Evolutionary conservation across 92 coral and sea anemone genomes (phyloP), one percentile per base, ranked within the genome.

Genomic region (Siderastrea siderea): DNA sequence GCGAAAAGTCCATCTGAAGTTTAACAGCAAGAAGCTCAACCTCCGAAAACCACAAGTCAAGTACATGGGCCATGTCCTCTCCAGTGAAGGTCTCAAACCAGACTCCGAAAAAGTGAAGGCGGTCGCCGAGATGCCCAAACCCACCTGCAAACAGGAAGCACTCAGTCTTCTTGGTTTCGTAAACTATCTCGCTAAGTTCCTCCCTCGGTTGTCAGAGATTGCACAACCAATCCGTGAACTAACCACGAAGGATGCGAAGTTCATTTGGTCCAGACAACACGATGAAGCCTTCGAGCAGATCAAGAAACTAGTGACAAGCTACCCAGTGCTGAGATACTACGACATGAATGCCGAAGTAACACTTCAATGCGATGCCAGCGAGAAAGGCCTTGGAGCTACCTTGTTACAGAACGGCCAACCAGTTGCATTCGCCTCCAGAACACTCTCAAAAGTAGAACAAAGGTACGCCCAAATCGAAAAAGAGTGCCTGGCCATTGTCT

Each of bases 21-120:
- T 92, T 50, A 92, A 92, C 92, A 91, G 87, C 71, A 88, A 92
- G 92, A 92, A 92, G 71, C 58, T 92, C 17, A 79, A 76, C 66
- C 83, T 84, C 66, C 66, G 86, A 50, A 89, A 80, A 16, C 11
- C 83, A 38, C 55, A 82, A 89, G 93, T 78, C 10, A 60, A 61
- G 58, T 84, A 68, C 79, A 77, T 89, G 93, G 89, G 89, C 3
- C 89, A 89, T 51, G 63, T 89, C 3, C 86, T 89, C 82, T 74
- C 78, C 57, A 82, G 81, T 12, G 57, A 68, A 53, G 87, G 87
- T 2, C 73, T 87, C 53, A 59, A 81, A 14, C 87, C 81, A 43
- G 87, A 87, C 58, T 87, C 91, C 8, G 68, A 80, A 0, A 81
- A 87, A 62, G 55, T 81, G 38, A 6, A 62, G 15, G 87, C 81